A percentile compares a stretch with the other conserved stretches of the same genome.
Conservation (phyloP, 2,888 invertebrate genomes). For the Psylliodes chrysocephalus region DNA sequence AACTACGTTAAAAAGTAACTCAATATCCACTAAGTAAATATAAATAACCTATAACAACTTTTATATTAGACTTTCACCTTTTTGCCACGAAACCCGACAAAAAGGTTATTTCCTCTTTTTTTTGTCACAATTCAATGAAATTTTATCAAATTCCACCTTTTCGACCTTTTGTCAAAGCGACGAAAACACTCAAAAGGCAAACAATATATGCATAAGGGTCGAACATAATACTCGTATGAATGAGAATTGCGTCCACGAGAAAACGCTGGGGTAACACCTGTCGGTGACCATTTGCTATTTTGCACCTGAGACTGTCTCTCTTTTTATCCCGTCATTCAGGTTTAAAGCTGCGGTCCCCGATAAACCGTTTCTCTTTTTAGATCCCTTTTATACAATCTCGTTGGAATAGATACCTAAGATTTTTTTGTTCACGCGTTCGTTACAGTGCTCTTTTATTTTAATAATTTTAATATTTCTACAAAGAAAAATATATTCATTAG, state of each 20-base stretch:
- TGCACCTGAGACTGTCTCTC: conserved; percentile 33
- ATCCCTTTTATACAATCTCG: neutral
- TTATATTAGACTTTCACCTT: too few relatives aligned
- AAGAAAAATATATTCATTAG: too few relatives aligned
- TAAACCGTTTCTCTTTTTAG: conserved; percentile 12
- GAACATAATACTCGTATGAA: conserved; percentile 1
- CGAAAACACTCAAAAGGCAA: conserved; percentile 13
- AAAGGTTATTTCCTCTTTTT: neutral
- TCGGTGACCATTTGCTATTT: conserved; percentile 28
- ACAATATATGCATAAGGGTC: conserved; percentile 15
- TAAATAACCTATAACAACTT: too few relatives aligned
- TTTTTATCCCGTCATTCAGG: conserved; percentile 23
- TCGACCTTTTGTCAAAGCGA: neutral
- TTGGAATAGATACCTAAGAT: too few relatives aligned
- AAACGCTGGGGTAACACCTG: conserved; percentile 30
- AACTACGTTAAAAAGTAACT: too few relatives aligned
- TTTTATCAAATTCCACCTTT: conserved; percentile 2
- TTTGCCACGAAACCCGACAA: too few relatives aligned
- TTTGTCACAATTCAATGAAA: conserved; percentile 3
- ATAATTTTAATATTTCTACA: too few relatives aligned
- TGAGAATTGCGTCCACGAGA: neutral
- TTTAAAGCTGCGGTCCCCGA: conserved; percentile 27
- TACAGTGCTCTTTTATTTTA: too few relatives aligned
- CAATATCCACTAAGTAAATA: too few relatives aligned
- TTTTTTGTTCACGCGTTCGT: too few relatives aligned